phyloP scores from a whole-genome alignment of 2,113 vertebrate genomes.

The Pongo abelii region DNA sequence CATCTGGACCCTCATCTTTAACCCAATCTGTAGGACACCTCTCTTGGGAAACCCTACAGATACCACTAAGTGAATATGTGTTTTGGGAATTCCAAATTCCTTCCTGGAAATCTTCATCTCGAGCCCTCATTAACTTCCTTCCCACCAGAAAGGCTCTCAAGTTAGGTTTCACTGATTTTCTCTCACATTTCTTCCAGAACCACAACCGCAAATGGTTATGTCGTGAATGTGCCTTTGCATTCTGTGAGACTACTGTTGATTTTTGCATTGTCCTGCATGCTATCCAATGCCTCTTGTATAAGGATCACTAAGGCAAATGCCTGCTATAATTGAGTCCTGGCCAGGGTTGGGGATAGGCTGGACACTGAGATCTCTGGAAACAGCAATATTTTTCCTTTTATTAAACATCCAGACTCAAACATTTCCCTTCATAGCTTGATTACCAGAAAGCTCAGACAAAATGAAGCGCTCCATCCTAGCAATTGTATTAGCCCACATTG shows the following conservation, averaged over 20 bases:
- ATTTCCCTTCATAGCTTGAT: not conserved
- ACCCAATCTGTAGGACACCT: not conserved
- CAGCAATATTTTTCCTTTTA: not conserved
- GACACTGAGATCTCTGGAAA: not conserved
- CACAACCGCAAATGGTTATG: not conserved
- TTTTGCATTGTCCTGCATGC: not conserved
- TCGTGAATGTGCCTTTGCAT: not conserved
- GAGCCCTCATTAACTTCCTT: not conserved
- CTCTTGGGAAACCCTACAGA: not conserved
- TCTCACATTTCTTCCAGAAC: not conserved
- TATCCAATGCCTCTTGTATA: not conserved
- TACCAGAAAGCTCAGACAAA: not conserved
- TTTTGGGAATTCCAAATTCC: not conserved
- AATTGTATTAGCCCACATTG: not conserved
- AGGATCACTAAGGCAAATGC: not conserved
- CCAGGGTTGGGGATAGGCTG: not conserved
- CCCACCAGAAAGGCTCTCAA: not conserved
- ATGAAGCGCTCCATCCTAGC: not conserved
- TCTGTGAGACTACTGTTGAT: not conserved
- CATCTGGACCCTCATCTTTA: not conserved
- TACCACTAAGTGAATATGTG: fast-evolving
- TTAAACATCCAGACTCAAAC: not conserved
- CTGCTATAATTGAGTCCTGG: not conserved
- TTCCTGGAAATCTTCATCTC: not conserved
- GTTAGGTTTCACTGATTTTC: not conserved